A percentile compares a stretch with the other conserved stretches of the same genome.
Evolutionary conservation across 30 jellyfish, hydroid and myxozoan species (phyloP).

Genomic region (Hydractinia echinata): DNA sequence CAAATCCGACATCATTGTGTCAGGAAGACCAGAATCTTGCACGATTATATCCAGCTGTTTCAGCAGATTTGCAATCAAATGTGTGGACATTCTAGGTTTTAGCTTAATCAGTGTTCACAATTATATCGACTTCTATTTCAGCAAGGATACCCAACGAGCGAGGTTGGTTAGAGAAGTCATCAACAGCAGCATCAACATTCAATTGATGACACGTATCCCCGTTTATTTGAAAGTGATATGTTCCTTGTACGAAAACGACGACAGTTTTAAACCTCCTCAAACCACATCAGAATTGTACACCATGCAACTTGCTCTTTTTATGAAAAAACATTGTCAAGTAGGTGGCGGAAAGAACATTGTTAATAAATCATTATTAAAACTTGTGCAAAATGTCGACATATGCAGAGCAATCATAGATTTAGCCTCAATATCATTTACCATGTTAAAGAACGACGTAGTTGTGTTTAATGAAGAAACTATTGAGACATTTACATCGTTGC

Average conservation of each 20-base stretch:
- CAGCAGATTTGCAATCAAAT: background rate
- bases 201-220: constrained; percentile 10
- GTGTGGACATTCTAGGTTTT: constrained; percentile 5
- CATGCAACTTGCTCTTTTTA: background rate
- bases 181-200: background rate
- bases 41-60: background rate
- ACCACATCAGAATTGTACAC: background rate
- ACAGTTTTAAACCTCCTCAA: background rate
- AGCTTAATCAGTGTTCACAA: background rate
- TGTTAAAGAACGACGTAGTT: background rate
- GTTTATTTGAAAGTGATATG: background rate
- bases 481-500: background rate
- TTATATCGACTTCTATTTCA: background rate
- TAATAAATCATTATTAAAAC: background rate
- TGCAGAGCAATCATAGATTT: constrained; percentile 1
- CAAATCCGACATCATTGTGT: background rate
- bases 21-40: constrained; percentile 14
- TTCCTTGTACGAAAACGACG: background rate
- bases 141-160: background rate
- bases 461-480: background rate
- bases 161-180: background rate
- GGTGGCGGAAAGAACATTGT: background rate
- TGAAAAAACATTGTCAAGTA: background rate
- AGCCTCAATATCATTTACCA: background rate
- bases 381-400: background rate